Conservation (phyloP, 2,113 vertebrate species). For the Synodontis membranacea region DNA sequence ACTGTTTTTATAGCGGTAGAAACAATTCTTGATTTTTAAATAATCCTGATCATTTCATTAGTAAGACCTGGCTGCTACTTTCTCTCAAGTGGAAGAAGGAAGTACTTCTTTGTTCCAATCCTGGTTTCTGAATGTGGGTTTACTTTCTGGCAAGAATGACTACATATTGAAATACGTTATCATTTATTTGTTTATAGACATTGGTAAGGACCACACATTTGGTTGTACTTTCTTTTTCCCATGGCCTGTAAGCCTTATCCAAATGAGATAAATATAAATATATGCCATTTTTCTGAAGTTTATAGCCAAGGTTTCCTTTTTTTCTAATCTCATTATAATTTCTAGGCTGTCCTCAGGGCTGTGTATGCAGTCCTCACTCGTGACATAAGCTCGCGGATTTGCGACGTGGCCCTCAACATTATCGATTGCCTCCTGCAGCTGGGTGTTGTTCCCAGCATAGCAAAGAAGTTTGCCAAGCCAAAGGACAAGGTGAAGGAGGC, state of each 20-base stretch:
- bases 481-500: slow-evolving; percentile 93
- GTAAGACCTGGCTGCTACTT: background rate
- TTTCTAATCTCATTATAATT: background rate
- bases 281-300: background rate
- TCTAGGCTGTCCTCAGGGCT: slow-evolving; percentile 89
- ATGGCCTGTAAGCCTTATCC: background rate
- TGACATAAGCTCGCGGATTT: slow-evolving; percentile 96
- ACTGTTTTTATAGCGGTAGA: background rate
- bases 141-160: background rate
- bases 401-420: slow-evolving; percentile 92
- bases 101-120: background rate
- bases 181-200: background rate
- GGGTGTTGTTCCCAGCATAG: slow-evolving; percentile 87
- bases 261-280: background rate
- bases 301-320: background rate
- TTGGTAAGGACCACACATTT: background rate
- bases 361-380: slow-evolving; percentile 94
- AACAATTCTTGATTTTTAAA: background rate
- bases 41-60: background rate
- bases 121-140: background rate
- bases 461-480: slow-evolving; percentile 82
- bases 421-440: slow-evolving; percentile 96
- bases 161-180: background rate
- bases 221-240: background rate
- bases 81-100: background rate